A percentile compares a stretch with the other conserved stretches of the same genome.
Conservation (phyloP, 2,113 vertebrate species). For the Pantherophis guttatus region DNA sequence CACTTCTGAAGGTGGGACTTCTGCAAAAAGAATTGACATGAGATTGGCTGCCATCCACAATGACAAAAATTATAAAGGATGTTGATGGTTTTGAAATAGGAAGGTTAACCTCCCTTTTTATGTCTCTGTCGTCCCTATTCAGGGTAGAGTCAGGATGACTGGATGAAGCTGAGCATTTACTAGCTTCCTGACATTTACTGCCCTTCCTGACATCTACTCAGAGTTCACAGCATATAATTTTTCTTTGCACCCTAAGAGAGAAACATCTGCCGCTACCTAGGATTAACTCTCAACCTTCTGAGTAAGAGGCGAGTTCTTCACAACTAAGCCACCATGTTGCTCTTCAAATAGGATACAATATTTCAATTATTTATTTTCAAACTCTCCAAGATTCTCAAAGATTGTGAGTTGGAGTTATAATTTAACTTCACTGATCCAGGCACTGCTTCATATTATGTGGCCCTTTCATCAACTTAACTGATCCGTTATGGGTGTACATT, state of each 20-base stretch:
- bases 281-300: not conserved
- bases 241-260: not conserved
- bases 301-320: not conserved
- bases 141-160: not conserved
- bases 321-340: not conserved
- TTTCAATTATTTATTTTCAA: not conserved
- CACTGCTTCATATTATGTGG: not conserved
- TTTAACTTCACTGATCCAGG: not conserved
- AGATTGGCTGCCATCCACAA: not conserved
- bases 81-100: not conserved
- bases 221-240: not conserved
- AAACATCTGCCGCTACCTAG: not conserved
- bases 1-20: not conserved
- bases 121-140: not conserved
- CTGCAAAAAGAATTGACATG: not conserved
- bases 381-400: not conserved
- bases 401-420: not conserved
- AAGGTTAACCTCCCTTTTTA: not conserved
- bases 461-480: too few relatives aligned
- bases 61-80: not conserved
- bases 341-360: not conserved
- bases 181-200: too few relatives aligned
- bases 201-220: not conserved
- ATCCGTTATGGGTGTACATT: too few relatives aligned
- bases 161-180: not conserved